Base-by-base conservation (phyloP, 2,888 invertebrate species). In the Erebia epiphron region DNA sequence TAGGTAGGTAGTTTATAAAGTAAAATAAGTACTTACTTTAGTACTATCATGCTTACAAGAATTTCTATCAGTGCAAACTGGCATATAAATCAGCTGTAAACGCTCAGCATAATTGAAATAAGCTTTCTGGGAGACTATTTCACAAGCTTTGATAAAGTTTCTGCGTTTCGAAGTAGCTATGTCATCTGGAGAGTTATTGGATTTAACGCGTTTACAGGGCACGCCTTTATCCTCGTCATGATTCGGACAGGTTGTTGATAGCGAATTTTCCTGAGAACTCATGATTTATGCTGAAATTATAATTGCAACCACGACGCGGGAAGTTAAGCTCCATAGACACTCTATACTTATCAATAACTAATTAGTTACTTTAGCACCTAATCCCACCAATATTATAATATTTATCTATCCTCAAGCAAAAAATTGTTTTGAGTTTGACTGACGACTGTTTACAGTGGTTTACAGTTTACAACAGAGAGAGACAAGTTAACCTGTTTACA, bases 91-190 rank as follows among this genome's bases (percentile, higher is more conserved):
- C 26, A 91, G 72, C 50, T 87, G 82, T 10, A 91, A 80, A 61
- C 91, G 80, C 26, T 83, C 77, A n/a, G 77, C 74, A 49, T 84
- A 80, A 74, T 92, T 82, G 61, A 80, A 84, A 73, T 88, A 91
- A 0, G 85, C 84, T 62, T 82, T 82, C 69, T 80, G 84, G 0
- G 92, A 91, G 1, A 91, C 89, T 76, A 83, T 79, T 77, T 87
- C 84, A 77, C 92, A 92, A 9, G 91, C 91, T 72, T 81, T 83
- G 0, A 91, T 80, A 73, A 92, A 92, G 74, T 91, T 91, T 70
- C 86, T 86, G 63, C 84, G 84, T 74, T 21, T 66, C 56, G 57
- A 13, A 46, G n/a, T 14, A 18, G 26, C 8, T 43, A 16, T 65
- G 56, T 65, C 35, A 21, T 13, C 9, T 13, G 16, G 13, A 18